A percentile compares a stretch with the other conserved stretches of the same genome.
phyloP scores from a whole-genome alignment of 2,797 vertebrate genomes.

The Sebastes dallii region DNA sequence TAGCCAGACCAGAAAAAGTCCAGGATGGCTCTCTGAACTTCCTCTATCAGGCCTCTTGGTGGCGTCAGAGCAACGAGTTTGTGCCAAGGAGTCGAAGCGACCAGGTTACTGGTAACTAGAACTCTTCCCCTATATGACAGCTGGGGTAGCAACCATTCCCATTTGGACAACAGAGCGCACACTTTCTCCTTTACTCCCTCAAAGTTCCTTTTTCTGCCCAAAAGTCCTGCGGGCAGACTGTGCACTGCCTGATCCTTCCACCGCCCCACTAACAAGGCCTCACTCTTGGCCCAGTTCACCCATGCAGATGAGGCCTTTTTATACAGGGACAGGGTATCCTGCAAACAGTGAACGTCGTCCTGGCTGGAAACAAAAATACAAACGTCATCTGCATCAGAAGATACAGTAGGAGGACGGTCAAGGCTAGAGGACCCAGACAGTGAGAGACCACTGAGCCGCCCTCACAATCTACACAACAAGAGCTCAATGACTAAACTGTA shows the following conservation, averaged over 20 bases:
- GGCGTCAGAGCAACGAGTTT: neutral
- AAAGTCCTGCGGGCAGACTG: neutral
- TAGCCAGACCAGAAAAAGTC: slow-evolving; percentile 7
- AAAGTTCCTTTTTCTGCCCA: neutral
- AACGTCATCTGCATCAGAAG: neutral
- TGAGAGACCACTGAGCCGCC: neutral
- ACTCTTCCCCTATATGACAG: neutral
- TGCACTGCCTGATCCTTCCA: neutral
- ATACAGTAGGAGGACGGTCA: neutral
- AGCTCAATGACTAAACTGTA: neutral
- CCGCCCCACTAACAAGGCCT: neutral
- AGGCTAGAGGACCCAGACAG: neutral
- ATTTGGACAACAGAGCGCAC: neutral
- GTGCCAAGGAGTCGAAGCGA: neutral
- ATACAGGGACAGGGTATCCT: neutral
- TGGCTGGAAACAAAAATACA: neutral
- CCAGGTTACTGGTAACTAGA: neutral
- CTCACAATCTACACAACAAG: neutral
- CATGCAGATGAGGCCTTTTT: neutral
- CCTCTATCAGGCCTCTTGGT: neutral
- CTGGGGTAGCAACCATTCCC: neutral
- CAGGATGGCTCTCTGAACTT: neutral
- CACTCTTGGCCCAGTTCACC: neutral
- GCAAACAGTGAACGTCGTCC: neutral
- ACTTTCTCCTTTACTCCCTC: neutral